Evolutionary conservation across 2,113 vertebrate species (phyloP), one percentile per base, ranked within the genome.

Genomic region (Carassius gibelio): DNA sequence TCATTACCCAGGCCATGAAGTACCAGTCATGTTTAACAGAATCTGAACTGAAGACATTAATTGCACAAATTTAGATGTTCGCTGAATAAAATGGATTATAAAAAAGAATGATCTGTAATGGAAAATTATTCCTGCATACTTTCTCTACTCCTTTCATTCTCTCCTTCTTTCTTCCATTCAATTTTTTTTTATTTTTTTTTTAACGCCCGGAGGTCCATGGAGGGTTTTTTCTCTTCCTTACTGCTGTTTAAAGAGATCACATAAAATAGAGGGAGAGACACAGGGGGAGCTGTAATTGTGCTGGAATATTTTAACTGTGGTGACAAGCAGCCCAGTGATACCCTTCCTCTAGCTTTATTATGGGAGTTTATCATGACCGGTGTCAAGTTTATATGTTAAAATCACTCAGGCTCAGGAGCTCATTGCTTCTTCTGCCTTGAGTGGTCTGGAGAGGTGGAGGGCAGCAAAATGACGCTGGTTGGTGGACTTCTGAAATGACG

Each of bases 291-390:
- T 82, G 85, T 84, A 86, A 88, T 86, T 88, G 84, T 86, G 69
- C 85, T 83, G 81, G 87, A 88, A 86, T 88, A 88, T 84, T 88
- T 82, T 88, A 88, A 82, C 87, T 88, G 84, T 88, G 87, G 87
- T 86, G 87, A 88, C 72, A 77, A 86, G 85, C 82, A 88, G 52
- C 57, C 85, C 45, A 68, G 74, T 48, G 52, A 86, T 88, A 61
- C 69, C 81, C 84, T 84, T 75, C 1, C 52, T 75, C 85, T 71
- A 36, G 87, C 62, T 86, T 88, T 88, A 84, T 88, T 84, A 89
- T 79, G 80, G 77, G 66, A 87, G 88, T 85, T 89, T 76, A 89
- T 87, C 83, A 87, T 66, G 85, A 87, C 69, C 66, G 81, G 83
- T 85, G 85, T 89, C 83, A 89, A 87, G 85, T 85, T 87, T 83